These are phyloP conservation scores for Isichthys henryi DNA, from an alignment of 2,113 vertebrate species.

Conservation along the genomic window DNA sequence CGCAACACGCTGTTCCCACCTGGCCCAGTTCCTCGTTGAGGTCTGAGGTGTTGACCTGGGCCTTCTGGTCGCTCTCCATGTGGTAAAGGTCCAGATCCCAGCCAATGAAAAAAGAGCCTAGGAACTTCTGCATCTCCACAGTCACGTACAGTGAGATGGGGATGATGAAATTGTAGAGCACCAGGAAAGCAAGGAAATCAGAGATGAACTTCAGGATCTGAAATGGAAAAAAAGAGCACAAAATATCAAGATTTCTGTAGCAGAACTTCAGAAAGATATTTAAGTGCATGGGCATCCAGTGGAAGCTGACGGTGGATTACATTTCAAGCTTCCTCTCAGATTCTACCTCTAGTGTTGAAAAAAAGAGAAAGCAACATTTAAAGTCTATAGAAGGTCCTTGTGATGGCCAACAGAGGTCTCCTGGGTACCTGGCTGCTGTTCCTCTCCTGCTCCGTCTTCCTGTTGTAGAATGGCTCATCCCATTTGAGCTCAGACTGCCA, in stretches of 20 bases:
- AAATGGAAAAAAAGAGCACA: background rate
- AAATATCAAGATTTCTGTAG: background rate
- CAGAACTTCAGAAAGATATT: too few species aligned
- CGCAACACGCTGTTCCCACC: slow-evolving; percentile 49
- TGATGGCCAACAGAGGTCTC: background rate
- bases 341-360: background rate
- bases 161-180: slow-evolving; percentile 98
- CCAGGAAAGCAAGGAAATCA: slow-evolving; percentile 95
- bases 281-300: background rate
- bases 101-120: slow-evolving; percentile 95
- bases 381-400: background rate
- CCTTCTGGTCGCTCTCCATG: slow-evolving; percentile 87
- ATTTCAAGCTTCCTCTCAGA: background rate
- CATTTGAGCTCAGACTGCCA: slow-evolving; percentile 89
- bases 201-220: slow-evolving; percentile 95
- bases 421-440: slow-evolving; percentile 83
- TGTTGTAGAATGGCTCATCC: slow-evolving; percentile 93
- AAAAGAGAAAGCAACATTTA: background rate
- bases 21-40: slow-evolving; percentile 96
- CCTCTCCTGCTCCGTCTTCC: slow-evolving; percentile 84
- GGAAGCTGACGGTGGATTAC: background rate
- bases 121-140: slow-evolving; percentile 98
- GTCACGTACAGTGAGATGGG: slow-evolving; percentile 98
- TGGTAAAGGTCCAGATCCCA: slow-evolving; percentile 99
- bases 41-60: slow-evolving; percentile 97